Evolutionary conservation across 2,797 vertebrate species (phyloP).

Genomic region (Adelosebastes latens): DNA sequence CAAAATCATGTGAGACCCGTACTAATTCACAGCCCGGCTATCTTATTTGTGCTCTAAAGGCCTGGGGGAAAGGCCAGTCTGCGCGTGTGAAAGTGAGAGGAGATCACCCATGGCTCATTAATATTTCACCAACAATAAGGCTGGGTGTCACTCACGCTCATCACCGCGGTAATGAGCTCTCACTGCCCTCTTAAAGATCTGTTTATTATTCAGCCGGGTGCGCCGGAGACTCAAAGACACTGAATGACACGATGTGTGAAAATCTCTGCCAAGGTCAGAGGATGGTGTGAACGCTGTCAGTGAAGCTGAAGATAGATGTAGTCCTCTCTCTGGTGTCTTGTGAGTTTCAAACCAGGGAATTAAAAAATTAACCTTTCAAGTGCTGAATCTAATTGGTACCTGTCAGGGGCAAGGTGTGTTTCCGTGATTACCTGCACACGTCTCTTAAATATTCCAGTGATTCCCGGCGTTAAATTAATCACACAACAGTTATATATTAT

Average conservation of each 20-base stretch:
- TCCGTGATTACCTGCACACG: constrained; percentile 17
- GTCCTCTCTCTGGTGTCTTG: background rate
- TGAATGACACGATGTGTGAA: constrained; percentile 49
- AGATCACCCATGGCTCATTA: constrained; percentile 66
- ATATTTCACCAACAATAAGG: constrained; percentile 74
- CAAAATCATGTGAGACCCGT: constrained; percentile 52
- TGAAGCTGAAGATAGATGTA: background rate
- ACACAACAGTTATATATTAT: constrained; percentile 11
- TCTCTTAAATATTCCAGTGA: constrained; percentile 53
- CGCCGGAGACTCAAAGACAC: constrained; percentile 51
- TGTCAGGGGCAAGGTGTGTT: constrained; percentile 43
- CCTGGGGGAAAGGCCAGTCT: constrained; percentile 37
- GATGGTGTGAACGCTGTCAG: constrained; percentile 10
- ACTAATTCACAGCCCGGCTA: constrained; percentile 35
- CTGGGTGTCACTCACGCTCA: constrained; percentile 69
- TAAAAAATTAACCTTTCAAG: constrained; percentile 29
- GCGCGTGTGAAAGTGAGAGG: constrained; percentile 36
- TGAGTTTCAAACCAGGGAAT: constrained; percentile 20
- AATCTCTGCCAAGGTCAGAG: constrained; percentile 69
- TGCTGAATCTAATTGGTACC: constrained; percentile 34
- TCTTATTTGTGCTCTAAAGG: constrained; percentile 43
- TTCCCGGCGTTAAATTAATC: constrained; percentile 30
- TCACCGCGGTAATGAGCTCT: constrained; percentile 67
- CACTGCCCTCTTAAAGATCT: constrained; percentile 62
- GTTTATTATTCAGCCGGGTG: constrained; percentile 69